These are phyloP conservation scores for Epirrita christyi DNA, from an alignment of 2,888 invertebrate genomes.

Conservation along the genomic window DNA sequence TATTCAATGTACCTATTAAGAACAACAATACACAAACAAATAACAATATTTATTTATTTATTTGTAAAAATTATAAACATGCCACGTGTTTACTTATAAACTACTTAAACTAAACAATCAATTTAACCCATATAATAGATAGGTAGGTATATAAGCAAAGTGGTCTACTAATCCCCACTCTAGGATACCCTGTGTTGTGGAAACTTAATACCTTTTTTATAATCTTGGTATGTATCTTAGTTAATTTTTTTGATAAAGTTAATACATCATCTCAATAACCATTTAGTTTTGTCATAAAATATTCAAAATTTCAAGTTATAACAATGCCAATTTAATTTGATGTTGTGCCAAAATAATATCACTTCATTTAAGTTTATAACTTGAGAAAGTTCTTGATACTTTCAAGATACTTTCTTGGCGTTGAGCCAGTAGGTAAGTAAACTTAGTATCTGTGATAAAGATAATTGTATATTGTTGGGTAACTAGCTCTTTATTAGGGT, in stretches of 20 bases:
- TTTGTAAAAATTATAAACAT: too few species aligned
- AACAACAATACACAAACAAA: too few species aligned
- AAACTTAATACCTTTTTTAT: too few species aligned
- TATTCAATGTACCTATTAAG: too few species aligned
- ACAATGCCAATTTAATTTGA: slow-evolving; percentile 28
- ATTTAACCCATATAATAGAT: too few species aligned
- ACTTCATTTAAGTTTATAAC: slow-evolving; percentile 26
- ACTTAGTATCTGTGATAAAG: slow-evolving; percentile 6
- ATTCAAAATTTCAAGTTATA: slow-evolving; percentile 1
- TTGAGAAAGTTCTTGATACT: slow-evolving; percentile 24
- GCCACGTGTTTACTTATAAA: too few species aligned
- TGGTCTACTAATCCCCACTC: too few species aligned
- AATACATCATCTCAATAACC: not conserved
- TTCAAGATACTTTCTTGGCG: slow-evolving; percentile 18
- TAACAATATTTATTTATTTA: not conserved
- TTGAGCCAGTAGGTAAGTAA: slow-evolving; percentile 7
- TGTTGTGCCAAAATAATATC: slow-evolving; percentile 23
- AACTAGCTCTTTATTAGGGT: not conserved
- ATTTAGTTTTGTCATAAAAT: slow-evolving; percentile 2
- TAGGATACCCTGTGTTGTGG: too few species aligned
- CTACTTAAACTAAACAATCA: too few species aligned
- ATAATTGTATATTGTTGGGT: slow-evolving; percentile 18
- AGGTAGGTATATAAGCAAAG: too few species aligned
- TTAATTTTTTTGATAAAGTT: too few species aligned
- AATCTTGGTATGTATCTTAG: too few species aligned